Percentiles rank a stretch among this genome's conserved stretches.
phyloP scores from a whole-genome alignment of 1,140 invertebrate genomes.

The Papilio polytes region DNA sequence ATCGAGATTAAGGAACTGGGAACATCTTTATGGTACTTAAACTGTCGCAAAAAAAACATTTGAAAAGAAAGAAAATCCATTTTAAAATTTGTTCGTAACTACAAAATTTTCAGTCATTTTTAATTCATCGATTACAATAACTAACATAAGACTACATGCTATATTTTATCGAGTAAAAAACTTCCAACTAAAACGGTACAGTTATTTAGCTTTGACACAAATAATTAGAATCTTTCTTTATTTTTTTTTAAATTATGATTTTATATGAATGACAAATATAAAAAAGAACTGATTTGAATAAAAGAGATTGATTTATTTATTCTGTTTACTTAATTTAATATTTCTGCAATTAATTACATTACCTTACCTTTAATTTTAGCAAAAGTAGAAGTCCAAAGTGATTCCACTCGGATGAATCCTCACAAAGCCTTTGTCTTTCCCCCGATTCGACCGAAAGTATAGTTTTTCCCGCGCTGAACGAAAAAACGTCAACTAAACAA shows the following conservation, averaged over 20 bases:
- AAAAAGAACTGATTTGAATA: background rate
- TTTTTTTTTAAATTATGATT: too few relatives aligned
- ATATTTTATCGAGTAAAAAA: too few relatives aligned
- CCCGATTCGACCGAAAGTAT: background rate
- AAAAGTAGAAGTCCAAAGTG: constrained; percentile 30
- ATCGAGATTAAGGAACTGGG: constrained; percentile 16
- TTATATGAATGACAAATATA: too few relatives aligned
- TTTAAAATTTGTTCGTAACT: too few relatives aligned
- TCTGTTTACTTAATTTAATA: constrained; percentile 1
- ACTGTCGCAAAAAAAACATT: background rate
- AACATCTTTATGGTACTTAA: constrained; percentile 9
- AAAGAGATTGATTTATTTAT: background rate
- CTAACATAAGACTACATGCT: too few relatives aligned
- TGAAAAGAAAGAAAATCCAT: background rate
- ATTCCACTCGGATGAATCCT: constrained; percentile 29
- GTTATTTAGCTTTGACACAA: too few relatives aligned
- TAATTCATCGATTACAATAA: too few relatives aligned
- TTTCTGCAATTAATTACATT: background rate
- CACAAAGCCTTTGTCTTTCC: constrained; percentile 36
- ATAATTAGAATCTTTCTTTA: too few relatives aligned
- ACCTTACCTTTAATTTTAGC: constrained; percentile 18
- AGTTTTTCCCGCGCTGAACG: constrained; percentile 20
- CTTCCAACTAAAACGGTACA: too few relatives aligned
- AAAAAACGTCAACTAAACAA: background rate
- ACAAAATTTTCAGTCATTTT: too few relatives aligned